Evolutionary conservation across 2,888 invertebrate species (phyloP).

Genomic region (Capitulum mitella): DNA sequence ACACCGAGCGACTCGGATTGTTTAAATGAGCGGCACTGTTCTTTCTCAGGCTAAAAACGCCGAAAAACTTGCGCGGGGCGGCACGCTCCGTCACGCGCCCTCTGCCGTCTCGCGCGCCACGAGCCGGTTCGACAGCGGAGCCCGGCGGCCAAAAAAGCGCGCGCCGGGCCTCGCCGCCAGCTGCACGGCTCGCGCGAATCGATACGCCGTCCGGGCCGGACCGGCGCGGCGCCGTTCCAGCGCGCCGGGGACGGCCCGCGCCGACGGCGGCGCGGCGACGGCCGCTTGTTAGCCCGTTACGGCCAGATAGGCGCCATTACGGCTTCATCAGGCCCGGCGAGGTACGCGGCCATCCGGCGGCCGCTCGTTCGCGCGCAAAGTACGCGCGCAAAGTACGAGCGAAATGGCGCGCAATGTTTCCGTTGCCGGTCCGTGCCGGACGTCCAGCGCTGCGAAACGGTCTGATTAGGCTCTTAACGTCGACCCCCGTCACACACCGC

Average conservation of each 20-base stretch:
- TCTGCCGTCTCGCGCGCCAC: background rate
- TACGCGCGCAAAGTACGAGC: background rate
- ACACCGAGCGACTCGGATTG: no score
- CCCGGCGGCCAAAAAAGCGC: background rate
- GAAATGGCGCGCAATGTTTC: background rate
- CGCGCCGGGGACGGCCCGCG: background rate
- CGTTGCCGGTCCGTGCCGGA: background rate
- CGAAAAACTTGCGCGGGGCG: background rate
- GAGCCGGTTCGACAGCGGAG: background rate
- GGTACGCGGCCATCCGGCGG: background rate
- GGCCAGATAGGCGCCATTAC: no score
- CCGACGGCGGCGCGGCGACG: no score
- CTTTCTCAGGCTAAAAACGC: background rate
- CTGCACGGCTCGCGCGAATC: background rate
- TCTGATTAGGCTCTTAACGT: no score
- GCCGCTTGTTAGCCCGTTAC: no score
- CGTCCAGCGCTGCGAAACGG: no score
- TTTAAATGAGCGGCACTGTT: background rate
- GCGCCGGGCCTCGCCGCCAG: background rate
- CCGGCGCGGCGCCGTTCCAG: background rate
- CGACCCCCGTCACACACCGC: no score
- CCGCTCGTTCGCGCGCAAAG: background rate
- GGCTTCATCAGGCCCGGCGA: no score
- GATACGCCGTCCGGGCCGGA: background rate
- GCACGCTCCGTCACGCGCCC: background rate